Conservation (phyloP, 1,140 invertebrate species). For the Pseudomyrmex cubaensis region DNA sequence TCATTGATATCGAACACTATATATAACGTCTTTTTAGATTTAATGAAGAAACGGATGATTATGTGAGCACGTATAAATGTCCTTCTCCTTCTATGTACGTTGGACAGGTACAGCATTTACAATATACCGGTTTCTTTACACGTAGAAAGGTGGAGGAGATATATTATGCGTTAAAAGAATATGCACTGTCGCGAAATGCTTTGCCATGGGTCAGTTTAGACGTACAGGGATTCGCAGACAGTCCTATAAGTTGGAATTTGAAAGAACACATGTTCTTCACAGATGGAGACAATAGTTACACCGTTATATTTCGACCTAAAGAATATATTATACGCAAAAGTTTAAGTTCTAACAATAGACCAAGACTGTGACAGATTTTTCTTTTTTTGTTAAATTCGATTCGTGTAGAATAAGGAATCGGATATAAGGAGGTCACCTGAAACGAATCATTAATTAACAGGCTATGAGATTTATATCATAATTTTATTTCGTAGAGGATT, state of each 20-base stretch:
- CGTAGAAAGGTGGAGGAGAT: constrained; percentile 79
- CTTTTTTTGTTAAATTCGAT: no score
- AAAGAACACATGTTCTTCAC: constrained; percentile 85
- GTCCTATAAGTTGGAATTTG: constrained; percentile 82
- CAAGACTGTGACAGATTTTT: constrained; percentile 44
- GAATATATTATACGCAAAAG: constrained; percentile 79
- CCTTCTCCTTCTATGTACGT: constrained; percentile 75
- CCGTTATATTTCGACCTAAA: constrained; percentile 82
- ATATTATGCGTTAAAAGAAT: constrained; percentile 79
- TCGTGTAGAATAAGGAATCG: background rate
- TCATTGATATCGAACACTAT: background rate
- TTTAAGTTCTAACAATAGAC: constrained; percentile 77
- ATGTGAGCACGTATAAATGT: constrained; percentile 80
- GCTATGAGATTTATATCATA: constrained; percentile 45
- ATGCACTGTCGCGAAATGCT: constrained; percentile 65
- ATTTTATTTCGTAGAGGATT: constrained; percentile 52
- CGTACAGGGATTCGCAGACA: constrained; percentile 86
- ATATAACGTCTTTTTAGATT: constrained; percentile 66
- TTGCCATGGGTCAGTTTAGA: constrained; percentile 85
- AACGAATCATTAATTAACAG: constrained; percentile 2
- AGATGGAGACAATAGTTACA: constrained; percentile 85
- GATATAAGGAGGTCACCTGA: background rate
- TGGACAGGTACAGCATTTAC: constrained; percentile 81
- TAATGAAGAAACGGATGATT: constrained; percentile 73
- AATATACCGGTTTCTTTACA: constrained; percentile 86